Conservation (phyloP, 2,797 vertebrate species). For the Triplophysa yarkandensis region DNA sequence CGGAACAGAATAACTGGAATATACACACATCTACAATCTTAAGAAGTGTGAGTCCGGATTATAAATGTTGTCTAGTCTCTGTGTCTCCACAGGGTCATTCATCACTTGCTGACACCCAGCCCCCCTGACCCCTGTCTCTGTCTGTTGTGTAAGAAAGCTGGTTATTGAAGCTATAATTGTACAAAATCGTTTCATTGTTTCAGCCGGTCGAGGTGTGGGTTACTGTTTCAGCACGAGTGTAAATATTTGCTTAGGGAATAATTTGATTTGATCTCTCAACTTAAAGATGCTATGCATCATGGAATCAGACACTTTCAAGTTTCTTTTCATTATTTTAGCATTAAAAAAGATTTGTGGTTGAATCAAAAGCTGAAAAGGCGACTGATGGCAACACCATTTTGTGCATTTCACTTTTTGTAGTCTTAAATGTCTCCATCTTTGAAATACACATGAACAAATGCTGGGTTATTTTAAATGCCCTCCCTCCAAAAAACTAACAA, state of each 20-base stretch:
- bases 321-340: neutral
- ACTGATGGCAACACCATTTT: no score
- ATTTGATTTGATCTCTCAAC: neutral
- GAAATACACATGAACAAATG: no score
- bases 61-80: constrained; percentile 56
- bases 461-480: no score
- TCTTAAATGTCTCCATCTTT: no score
- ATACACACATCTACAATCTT: constrained; percentile 23
- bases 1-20: neutral
- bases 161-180: constrained; percentile 9
- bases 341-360: neutral
- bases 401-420: neutral
- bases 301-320: neutral
- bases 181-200: constrained; percentile 16
- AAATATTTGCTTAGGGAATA: neutral
- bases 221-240: neutral
- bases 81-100: constrained; percentile 57
- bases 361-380: neutral
- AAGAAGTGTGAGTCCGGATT: constrained; percentile 45
- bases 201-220: neutral
- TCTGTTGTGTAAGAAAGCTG: neutral
- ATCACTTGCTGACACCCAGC: constrained; percentile 25
- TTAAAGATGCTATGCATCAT: neutral
- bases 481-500: no score
- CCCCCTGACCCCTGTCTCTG: constrained; percentile 11